Conservation (phyloP, 2,888 invertebrate species). For the Cephus pulcher region DNA sequence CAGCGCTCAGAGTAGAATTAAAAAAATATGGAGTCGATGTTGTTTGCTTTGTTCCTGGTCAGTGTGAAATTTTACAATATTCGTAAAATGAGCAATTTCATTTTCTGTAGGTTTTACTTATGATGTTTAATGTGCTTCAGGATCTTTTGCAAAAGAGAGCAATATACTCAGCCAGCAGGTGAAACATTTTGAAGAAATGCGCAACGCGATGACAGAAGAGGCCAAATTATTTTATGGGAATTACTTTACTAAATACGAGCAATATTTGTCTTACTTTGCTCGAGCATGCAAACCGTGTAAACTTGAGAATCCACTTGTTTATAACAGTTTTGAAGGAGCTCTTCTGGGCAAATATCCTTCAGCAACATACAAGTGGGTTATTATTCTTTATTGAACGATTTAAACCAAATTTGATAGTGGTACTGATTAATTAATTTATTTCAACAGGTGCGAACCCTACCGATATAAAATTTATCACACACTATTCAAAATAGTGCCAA, state of each 20-base stretch:
- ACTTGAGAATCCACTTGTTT: conserved; percentile 70
- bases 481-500: conserved; percentile 74
- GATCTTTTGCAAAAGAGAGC: conserved; percentile 78
- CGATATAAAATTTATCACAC: conserved; percentile 76
- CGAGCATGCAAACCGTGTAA: conserved; percentile 67
- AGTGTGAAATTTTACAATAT: conserved; percentile 17
- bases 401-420: neutral
- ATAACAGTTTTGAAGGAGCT: conserved; percentile 74
- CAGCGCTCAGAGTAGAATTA: conserved; percentile 80
- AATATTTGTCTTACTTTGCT: conserved; percentile 70
- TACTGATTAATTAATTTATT: neutral
- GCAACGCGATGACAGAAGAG: conserved; percentile 72
- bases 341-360: conserved; percentile 73
- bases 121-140: conserved; percentile 54
- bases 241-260: conserved; percentile 74
- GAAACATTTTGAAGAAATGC: conserved; percentile 75
- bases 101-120: neutral
- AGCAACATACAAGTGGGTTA: conserved; percentile 72
- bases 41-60: conserved; percentile 82
- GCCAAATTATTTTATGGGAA: conserved; percentile 74
- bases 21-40: conserved; percentile 78
- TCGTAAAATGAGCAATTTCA: neutral
- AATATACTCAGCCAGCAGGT: conserved; percentile 77
- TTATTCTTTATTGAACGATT: neutral
- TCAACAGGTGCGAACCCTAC: conserved; percentile 70